These are phyloP conservation scores for Sinonovacula constricta DNA, from an alignment of 1,140 invertebrate genomes.

Conservation along the genomic window DNA sequence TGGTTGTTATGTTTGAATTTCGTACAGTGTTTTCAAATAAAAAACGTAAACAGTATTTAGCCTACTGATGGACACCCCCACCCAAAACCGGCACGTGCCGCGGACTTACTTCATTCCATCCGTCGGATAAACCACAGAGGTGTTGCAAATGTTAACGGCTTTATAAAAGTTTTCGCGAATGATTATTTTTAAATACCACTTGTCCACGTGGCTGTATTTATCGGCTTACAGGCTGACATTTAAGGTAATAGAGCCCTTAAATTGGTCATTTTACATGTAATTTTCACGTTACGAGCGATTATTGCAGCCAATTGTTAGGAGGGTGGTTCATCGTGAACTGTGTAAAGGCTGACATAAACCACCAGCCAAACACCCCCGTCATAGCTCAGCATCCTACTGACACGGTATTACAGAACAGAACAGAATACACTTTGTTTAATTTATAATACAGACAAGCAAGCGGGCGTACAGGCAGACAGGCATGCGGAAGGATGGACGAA, in stretches of 20 bases:
- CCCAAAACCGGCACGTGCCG: background rate
- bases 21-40: too few relatives aligned
- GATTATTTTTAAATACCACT: conserved; percentile 18
- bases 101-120: background rate
- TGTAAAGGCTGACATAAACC: background rate
- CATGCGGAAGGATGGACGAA: too few relatives aligned
- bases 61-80: too few relatives aligned
- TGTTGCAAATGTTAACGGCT: too few relatives aligned
- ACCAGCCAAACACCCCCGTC: background rate
- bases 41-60: too few relatives aligned
- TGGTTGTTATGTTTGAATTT: too few relatives aligned
- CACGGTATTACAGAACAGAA: too few relatives aligned
- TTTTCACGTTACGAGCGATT: conserved; percentile 50
- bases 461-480: too few relatives aligned
- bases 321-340: background rate
- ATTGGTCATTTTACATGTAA: conserved; percentile 54
- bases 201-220: conserved; percentile 41
- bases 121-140: too few relatives aligned
- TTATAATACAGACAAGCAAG: too few relatives aligned
- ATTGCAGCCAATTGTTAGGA: conserved; percentile 1
- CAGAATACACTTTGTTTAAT: too few relatives aligned
- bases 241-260: conserved; percentile 50
- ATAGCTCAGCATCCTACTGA: too few relatives aligned
- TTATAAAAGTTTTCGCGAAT: background rate
- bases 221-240: conserved; percentile 27